Conservation (phyloP, 2,113 vertebrate species). For the Panthera tigris region DNA sequence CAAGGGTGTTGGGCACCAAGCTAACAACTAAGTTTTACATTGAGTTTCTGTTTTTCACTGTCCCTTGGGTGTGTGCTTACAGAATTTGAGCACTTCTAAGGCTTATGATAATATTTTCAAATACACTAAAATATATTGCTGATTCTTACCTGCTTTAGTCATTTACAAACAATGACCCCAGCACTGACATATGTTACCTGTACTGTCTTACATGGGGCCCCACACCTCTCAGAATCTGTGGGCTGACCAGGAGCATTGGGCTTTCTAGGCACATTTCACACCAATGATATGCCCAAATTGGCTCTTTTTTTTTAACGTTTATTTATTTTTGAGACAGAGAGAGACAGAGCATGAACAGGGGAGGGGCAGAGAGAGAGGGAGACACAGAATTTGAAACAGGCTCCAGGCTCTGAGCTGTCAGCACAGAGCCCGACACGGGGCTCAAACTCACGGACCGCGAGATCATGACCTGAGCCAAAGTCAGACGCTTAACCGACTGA, state of each 20-base stretch:
- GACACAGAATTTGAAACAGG: too few relatives aligned
- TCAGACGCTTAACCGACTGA: too few relatives aligned
- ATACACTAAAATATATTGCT: not conserved
- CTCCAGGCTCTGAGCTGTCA: too few relatives aligned
- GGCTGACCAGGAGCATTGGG: not conserved
- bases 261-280: not conserved
- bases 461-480: too few relatives aligned
- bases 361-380: too few relatives aligned
- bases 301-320: too few relatives aligned
- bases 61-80: not conserved
- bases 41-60: not conserved
- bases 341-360: too few relatives aligned
- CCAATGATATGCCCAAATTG: too few relatives aligned
- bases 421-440: too few relatives aligned
- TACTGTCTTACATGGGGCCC: fast-evolving
- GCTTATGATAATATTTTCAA: not conserved
- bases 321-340: too few relatives aligned
- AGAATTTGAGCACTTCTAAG: not conserved
- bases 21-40: too few relatives aligned
- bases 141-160: not conserved
- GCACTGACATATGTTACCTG: not conserved
- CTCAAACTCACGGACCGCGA: too few relatives aligned
- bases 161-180: not conserved
- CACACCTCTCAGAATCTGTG: not conserved
- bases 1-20: not conserved